Evolutionary conservation across 2,888 invertebrate genomes (phyloP).

Genomic region (Drosophila cyrtoloma): DNA sequence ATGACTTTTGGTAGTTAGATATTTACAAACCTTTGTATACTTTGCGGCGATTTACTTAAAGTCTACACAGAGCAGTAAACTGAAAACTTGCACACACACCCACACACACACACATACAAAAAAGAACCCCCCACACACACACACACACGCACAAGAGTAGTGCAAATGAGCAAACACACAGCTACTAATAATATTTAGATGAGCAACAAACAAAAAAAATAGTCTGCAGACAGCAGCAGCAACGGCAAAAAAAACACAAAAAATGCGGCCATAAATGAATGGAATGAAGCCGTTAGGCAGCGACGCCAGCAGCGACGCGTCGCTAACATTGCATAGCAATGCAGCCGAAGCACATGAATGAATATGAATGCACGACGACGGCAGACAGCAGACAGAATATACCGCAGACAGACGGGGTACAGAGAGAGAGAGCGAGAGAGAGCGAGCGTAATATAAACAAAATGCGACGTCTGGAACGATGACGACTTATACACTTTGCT

Average conservation of each 20-base stretch:
- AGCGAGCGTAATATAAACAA: constrained; percentile 25
- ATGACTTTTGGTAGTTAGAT: constrained; percentile 37
- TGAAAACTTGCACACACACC: constrained; percentile 24
- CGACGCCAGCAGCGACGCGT: constrained; percentile 34
- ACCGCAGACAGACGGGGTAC: constrained; percentile 34
- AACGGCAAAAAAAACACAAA: constrained; percentile 43
- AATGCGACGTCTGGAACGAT: constrained; percentile 36
- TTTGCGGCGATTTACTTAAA: constrained; percentile 50
- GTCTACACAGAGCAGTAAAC: constrained; percentile 53
- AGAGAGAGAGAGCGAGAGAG: constrained; percentile 2
- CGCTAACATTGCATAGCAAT: constrained; percentile 33
- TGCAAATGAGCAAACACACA: constrained; percentile 51
- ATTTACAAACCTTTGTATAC: constrained; percentile 75
- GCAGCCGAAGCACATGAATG: constrained; percentile 66
- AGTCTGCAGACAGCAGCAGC: constrained; percentile 44
- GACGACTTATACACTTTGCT: constrained; percentile 23
- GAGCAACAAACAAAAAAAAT: constrained; percentile 15
- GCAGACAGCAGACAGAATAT: constrained; percentile 39
- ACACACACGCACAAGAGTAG: constrained; percentile 39
- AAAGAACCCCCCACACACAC: background rate
- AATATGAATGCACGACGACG: constrained; percentile 61
- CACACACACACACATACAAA: constrained; percentile 13
- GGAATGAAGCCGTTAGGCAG: constrained; percentile 57
- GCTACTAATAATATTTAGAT: constrained; percentile 42
- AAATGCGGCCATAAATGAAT: constrained; percentile 74